Percentiles rank a stretch among this genome's conserved stretches.
These are phyloP conservation scores for Fissipunctia ypsillon DNA, from an alignment of 2,888 invertebrate genomes.

Conservation along the genomic window DNA sequence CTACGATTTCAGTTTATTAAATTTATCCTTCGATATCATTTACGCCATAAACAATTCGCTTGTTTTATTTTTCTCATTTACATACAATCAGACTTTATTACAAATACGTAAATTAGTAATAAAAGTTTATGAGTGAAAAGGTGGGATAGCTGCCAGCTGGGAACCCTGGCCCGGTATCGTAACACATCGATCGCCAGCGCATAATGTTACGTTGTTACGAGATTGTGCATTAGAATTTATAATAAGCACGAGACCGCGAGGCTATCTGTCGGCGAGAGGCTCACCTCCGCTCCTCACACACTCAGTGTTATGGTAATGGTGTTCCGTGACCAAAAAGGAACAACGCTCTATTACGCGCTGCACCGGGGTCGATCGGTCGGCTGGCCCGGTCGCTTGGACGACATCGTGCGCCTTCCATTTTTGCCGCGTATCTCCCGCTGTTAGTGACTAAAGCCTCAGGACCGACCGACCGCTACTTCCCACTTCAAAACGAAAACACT, in stretches of 20 bases:
- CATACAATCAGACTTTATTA: slow-evolving; percentile 60
- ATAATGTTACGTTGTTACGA: slow-evolving; percentile 71
- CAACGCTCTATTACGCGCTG: slow-evolving; percentile 75
- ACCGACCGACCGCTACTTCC: slow-evolving; percentile 67
- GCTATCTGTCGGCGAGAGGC: slow-evolving; percentile 62
- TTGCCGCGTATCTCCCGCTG: slow-evolving; percentile 80
- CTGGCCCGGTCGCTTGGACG: slow-evolving; percentile 50
- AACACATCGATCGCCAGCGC: slow-evolving; percentile 78
- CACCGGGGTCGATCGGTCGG: slow-evolving; percentile 58
- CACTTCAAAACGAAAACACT: slow-evolving; percentile 74
- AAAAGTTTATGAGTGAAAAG: slow-evolving; percentile 77
- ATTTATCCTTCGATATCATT: slow-evolving; percentile 69
- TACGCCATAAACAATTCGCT: slow-evolving; percentile 64
- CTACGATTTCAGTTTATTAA: slow-evolving; percentile 75
- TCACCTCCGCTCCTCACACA: slow-evolving; percentile 78
- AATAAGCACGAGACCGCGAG: slow-evolving; percentile 72
- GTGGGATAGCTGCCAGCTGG: slow-evolving; percentile 59
- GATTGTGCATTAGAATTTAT: slow-evolving; percentile 79
- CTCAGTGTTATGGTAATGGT: slow-evolving; percentile 81
- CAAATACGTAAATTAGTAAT: slow-evolving; percentile 76
- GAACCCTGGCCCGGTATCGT: slow-evolving; percentile 79
- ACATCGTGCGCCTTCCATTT: slow-evolving; percentile 85
- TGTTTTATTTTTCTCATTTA: slow-evolving; percentile 53
- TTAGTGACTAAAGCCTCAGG: slow-evolving; percentile 70
- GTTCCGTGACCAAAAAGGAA: slow-evolving; percentile 81